phyloP scores from a whole-genome alignment of 2,888 invertebrate species.

The Glyphotaelius pellucidus region DNA sequence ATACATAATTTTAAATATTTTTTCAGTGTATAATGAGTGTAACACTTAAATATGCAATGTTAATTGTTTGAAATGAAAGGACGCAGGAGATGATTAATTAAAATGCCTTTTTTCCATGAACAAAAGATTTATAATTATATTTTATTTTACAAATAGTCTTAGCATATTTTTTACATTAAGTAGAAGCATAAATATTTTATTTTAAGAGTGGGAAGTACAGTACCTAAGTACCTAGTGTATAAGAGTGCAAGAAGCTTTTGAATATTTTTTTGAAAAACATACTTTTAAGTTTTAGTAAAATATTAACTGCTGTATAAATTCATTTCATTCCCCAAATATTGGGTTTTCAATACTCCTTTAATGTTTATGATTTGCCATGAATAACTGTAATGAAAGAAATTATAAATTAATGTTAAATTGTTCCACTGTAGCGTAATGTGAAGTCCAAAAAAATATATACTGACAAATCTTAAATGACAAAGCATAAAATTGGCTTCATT shows the following conservation, averaged over 20 bases:
- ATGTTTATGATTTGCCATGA: background rate
- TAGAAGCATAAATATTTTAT: slow-evolving; percentile 58
- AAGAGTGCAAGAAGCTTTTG: slow-evolving; percentile 38
- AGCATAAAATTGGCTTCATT: too few relatives aligned
- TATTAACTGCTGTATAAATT: background rate
- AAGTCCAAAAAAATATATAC: too few relatives aligned
- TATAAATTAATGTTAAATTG: too few relatives aligned
- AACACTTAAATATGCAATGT: background rate
- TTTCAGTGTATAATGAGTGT: background rate
- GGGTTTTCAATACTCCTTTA: background rate
- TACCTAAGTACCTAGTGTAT: slow-evolving; percentile 39
- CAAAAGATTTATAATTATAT: slow-evolving; percentile 62
- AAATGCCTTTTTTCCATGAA: slow-evolving; percentile 47
- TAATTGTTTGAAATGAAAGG: background rate
- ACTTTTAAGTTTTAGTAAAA: background rate
- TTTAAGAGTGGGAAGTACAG: slow-evolving; percentile 33
- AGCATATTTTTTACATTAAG: slow-evolving; percentile 51
- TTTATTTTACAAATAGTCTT: slow-evolving; percentile 64
- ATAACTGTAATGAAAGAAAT: too few relatives aligned
- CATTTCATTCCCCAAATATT: background rate
- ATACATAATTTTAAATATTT: too few relatives aligned
- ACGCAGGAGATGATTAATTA: background rate
- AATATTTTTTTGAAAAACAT: slow-evolving; percentile 25
- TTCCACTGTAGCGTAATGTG: too few relatives aligned
- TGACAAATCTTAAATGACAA: too few relatives aligned